Percentiles rank a stretch among this genome's conserved stretches.
These are phyloP conservation scores for Nematostella vectensis DNA, from an alignment of 92 coral and sea anemone genomes.

Conservation along the genomic window DNA sequence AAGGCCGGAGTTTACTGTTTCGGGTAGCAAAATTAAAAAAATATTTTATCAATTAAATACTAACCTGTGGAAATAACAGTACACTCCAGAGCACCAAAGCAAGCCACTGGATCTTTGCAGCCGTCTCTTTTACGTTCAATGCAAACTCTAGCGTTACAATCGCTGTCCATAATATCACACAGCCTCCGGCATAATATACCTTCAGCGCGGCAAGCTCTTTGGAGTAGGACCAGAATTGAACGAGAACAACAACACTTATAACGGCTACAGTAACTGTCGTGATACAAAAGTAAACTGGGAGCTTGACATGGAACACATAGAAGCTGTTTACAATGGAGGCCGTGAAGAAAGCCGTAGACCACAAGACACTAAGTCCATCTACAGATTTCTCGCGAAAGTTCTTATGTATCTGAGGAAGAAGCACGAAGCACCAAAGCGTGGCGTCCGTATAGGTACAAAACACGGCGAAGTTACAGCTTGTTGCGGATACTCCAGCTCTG, in stretches of 20 bases:
- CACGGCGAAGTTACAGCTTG: constrained; percentile 30
- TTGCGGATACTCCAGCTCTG: constrained; percentile 15
- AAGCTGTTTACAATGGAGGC: constrained; percentile 46
- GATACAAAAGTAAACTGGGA: constrained; percentile 20
- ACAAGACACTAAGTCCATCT: constrained; percentile 44
- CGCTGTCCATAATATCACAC: constrained; percentile 31
- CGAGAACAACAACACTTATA: constrained; percentile 13
- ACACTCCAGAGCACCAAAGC: constrained; percentile 43
- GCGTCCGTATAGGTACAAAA: constrained; percentile 17
- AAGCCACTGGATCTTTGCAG: constrained; percentile 35
- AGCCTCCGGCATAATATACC: constrained; percentile 16
- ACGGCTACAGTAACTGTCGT: constrained; percentile 33
- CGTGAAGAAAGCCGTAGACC: constrained; percentile 50
- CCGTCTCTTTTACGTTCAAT: constrained; percentile 3
- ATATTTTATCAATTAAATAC: not conserved
- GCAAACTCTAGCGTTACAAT: constrained; percentile 30
- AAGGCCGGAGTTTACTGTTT: no score
- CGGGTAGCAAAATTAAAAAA: no score
- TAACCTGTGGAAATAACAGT: constrained; percentile 45
- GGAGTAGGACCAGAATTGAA: constrained; percentile 49
- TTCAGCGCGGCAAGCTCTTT: constrained; percentile 19
- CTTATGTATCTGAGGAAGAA: constrained; percentile 46
- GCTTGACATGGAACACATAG: constrained; percentile 16
- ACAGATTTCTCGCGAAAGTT: constrained; percentile 34
- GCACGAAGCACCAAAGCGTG: constrained; percentile 22